phyloP scores from a whole-genome alignment of 2,797 vertebrate species.

The Bradypus variegatus region DNA sequence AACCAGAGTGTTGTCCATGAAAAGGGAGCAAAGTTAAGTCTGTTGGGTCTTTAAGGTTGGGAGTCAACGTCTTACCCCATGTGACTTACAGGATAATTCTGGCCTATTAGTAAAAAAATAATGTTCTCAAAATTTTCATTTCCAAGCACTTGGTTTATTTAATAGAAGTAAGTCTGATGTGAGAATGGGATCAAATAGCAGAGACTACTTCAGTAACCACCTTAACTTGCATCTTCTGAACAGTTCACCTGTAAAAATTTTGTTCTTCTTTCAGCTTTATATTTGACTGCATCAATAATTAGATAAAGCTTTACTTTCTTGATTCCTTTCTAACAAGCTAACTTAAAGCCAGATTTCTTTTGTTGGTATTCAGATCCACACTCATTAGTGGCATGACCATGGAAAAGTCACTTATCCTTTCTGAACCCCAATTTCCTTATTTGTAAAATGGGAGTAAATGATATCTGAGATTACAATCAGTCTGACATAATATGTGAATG shows the following conservation, averaged over 20 bases:
- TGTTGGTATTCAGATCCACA: neutral
- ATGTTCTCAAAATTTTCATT: neutral
- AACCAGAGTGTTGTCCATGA: neutral
- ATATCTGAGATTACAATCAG: neutral
- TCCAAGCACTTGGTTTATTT: neutral
- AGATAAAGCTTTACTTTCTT: neutral
- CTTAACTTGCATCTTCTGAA: neutral
- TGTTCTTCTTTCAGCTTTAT: neutral
- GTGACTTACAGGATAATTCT: neutral
- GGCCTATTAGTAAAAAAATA: neutral
- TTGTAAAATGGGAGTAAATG: neutral
- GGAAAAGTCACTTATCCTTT: neutral
- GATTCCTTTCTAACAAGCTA: neutral
- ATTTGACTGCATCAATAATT: neutral
- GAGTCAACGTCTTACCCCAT: neutral
- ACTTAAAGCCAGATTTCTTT: neutral
- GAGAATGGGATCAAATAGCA: neutral
- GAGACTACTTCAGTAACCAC: neutral
- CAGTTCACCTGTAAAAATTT: neutral
- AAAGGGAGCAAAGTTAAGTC: neutral
- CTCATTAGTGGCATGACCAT: neutral
- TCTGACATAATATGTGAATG: neutral
- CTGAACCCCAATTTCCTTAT: neutral
- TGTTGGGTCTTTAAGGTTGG: neutral
- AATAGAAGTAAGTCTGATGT: neutral